Evolutionary conservation across 2,113 vertebrate genomes (phyloP).

Genomic region (Pseudonaja textilis): DNA sequence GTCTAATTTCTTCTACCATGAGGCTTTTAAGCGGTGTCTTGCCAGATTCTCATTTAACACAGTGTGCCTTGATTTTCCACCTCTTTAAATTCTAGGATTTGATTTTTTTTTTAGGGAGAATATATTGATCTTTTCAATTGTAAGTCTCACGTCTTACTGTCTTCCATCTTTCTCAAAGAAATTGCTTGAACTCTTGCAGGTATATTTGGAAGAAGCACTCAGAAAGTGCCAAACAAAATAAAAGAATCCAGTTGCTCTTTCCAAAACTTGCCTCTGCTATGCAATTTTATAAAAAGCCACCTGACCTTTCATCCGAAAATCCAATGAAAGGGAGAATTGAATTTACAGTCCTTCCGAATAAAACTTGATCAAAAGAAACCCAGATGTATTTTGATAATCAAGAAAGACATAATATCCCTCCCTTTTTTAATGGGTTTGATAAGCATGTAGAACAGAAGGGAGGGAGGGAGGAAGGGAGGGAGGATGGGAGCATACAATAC

Average conservation of each 20-base stretch:
- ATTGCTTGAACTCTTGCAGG: no score
- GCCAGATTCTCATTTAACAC: no score
- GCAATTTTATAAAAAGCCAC: slow-evolving; percentile 24
- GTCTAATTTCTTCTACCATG: neutral
- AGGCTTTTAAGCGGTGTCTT: neutral
- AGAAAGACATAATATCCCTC: slow-evolving; percentile 10
- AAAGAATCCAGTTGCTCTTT: neutral
- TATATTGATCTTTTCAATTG: neutral
- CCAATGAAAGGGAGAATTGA: slow-evolving; percentile 7
- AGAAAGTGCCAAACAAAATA: no score
- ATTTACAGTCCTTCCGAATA: slow-evolving; percentile 14
- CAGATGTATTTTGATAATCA: slow-evolving; percentile 28
- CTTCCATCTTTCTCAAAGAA: neutral
- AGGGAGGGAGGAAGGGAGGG: no score
- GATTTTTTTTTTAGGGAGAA: no score
- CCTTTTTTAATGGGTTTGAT: neutral
- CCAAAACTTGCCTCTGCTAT: neutral
- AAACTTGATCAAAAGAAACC: slow-evolving; percentile 11
- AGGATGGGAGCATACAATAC: no score
- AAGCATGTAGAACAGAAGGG: neutral
- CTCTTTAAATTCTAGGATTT: neutral
- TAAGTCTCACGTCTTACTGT: neutral
- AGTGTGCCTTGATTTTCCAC: no score
- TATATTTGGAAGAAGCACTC: no score
- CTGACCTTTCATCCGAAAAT: slow-evolving; percentile 12